phyloP scores from a whole-genome alignment of 2,797 vertebrate species.

The Tolypeutes matacus region DNA sequence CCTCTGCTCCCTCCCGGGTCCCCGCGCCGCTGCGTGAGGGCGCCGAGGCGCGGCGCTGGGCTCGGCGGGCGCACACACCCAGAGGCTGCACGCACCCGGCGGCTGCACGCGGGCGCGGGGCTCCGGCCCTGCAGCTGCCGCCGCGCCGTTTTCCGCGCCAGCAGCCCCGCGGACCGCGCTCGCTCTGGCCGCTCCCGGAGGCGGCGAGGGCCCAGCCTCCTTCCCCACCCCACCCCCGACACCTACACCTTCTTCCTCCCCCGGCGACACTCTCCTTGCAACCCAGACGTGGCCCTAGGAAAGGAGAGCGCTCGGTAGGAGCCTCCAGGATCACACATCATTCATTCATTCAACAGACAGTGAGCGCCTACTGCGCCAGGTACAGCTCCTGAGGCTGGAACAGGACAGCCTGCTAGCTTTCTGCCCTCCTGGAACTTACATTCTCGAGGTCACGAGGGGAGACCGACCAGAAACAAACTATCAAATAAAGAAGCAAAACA shows the following conservation, averaged over 20 bases:
- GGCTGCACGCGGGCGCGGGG: conserved; percentile 44
- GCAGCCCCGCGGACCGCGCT: neutral
- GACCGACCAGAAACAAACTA: neutral
- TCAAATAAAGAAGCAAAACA: neutral
- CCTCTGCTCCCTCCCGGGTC: conserved; percentile 69
- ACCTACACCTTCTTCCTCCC: conserved; percentile 54
- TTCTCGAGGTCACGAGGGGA: neutral
- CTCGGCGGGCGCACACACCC: conserved; percentile 40
- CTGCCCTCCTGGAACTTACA: neutral
- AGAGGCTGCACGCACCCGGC: conserved; percentile 1
- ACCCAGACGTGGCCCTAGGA: conserved; percentile 22
- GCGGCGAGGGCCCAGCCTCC: conserved; percentile 60
- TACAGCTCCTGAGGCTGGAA: neutral
- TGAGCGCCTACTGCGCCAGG: neutral
- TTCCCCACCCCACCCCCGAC: conserved; percentile 69
- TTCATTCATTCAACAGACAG: neutral
- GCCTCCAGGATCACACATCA: neutral
- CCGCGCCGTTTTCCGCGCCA: neutral
- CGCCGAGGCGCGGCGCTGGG: conserved; percentile 67
- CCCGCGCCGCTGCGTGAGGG: conserved; percentile 77
- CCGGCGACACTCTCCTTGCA: neutral
- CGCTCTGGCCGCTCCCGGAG: neutral
- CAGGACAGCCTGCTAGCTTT: conserved; percentile 1
- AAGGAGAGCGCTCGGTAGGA: neutral
- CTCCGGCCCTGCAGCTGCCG: conserved; percentile 48